Base-by-base conservation (phyloP, 23 tunicate species). In the Diplosoma virens region DNA sequence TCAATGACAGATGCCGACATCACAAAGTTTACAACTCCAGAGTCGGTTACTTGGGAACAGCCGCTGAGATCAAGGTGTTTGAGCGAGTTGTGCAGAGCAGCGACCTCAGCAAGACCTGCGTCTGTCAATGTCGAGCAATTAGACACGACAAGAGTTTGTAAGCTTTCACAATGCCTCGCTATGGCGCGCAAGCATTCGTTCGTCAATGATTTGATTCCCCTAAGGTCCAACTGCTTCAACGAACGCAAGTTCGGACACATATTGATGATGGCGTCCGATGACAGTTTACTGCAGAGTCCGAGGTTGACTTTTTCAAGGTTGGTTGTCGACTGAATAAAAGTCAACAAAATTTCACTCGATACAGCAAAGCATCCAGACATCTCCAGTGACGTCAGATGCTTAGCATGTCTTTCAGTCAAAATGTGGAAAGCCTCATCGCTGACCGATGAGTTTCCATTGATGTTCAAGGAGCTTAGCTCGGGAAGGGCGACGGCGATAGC, bases 361-460 rank as follows among this genome's bases (percentile, higher is more conserved):
- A 80, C 72, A 33, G 81, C 67, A 65, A 87, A 87, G 66, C 93
- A 87, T 5, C 93, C 93, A 9, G 79, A 47, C 78, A 87, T 36
- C 67, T 87, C 84, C 1, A 87, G 73, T 22, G 41, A 58, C 37
- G 56, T 45, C 26, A 87, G 64, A 1, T 77, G 32, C 2, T 30
- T 47, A 25, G 63, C 68, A 52, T 52, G 71, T 35, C 41, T 75
- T 17, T 80, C 22, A 22, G 45, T 25, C 23, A 87, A 73, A 6
- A 45, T n/a, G 7, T 56, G 30, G 28, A 87, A 87, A 31, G 93
- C 82, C 28, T 87, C 85, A 33, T 87, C 93, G 41, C 63, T 80
- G 34, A 87, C 65, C 6, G 72, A 58, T 37, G 81, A 54, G 66
- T 87, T 80, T 48, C 93, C 93, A 66, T 59, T 87, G 18, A 87